Percentiles rank a stretch among this genome's conserved stretches.
Conservation (phyloP, 2,888 invertebrate species). For the Doris montereyensis region DNA sequence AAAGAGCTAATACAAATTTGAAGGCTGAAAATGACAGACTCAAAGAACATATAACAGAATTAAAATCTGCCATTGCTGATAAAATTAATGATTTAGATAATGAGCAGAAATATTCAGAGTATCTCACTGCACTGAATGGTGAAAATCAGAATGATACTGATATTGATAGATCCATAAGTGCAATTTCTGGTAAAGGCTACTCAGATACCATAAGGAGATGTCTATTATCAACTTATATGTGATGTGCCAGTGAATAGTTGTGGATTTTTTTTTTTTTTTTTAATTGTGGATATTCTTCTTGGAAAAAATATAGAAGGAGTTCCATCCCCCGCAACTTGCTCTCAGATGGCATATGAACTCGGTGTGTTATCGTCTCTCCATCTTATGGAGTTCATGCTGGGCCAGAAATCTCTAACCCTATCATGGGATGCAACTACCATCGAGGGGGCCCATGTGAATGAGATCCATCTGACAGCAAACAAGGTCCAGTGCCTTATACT, state of each 20-base stretch:
- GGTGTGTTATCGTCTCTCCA: conserved; percentile 9
- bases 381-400: background rate
- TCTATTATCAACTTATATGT: conserved; percentile 7
- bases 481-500: background rate
- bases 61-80: background rate
- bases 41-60: background rate
- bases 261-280: no score
- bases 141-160: no score
- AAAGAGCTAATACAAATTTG: background rate
- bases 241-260: conserved; percentile 4
- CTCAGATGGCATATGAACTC: conserved; percentile 28
- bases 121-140: background rate
- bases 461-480: conserved; percentile 21
- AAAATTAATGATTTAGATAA: background rate
- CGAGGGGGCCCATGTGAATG: conserved; percentile 10
- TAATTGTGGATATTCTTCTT: no score
- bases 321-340: conserved; percentile 7
- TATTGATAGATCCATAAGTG: no score
- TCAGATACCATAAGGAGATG: no score
- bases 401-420: background rate
- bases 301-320: background rate
- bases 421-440: conserved; percentile 21
- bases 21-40: background rate
- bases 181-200: no score
- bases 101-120: background rate